phyloP scores from a whole-genome alignment of 2,113 vertebrate genomes.

The Malurus melanocephalus region DNA sequence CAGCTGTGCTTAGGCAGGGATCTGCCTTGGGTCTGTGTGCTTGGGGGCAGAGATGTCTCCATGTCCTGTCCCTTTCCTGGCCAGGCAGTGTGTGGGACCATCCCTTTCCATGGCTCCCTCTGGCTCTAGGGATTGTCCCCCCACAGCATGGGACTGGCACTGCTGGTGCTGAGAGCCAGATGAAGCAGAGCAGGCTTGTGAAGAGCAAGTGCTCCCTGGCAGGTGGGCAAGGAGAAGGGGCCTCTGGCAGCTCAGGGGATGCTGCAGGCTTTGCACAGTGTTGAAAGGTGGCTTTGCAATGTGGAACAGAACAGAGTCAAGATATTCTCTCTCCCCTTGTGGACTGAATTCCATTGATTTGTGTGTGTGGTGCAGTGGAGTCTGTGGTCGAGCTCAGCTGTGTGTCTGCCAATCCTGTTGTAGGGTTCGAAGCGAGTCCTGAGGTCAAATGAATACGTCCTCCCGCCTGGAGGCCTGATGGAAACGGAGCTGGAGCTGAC shows the following conservation, averaged over 20 bases:
- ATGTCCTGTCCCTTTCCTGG: neutral
- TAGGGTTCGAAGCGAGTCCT: constrained; percentile 94
- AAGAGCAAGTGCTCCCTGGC: neutral
- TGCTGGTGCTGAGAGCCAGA: neutral
- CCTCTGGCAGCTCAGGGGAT: neutral
- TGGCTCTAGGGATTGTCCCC: neutral
- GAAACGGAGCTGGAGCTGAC: constrained; percentile 94
- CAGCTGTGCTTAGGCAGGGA: neutral
- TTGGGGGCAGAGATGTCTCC: neutral
- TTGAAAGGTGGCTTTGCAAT: neutral
- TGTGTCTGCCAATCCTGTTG: neutral
- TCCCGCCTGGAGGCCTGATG: constrained; percentile 91
- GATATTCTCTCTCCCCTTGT: neutral
- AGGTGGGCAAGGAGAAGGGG: neutral
- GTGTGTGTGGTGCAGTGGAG: neutral
- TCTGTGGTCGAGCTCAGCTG: neutral
- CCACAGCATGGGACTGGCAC: neutral
- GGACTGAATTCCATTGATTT: neutral
- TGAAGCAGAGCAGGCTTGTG: neutral
- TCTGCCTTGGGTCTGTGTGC: neutral
- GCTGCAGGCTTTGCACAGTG: neutral
- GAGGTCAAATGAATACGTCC: constrained; percentile 93
- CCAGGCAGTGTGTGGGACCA: neutral
- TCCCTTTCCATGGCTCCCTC: neutral
- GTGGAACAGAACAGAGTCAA: neutral